Percentiles rank a stretch among this genome's conserved stretches.
phyloP scores from a whole-genome alignment of 2,888 invertebrate genomes.

The Chaetoderma sp. region DNA sequence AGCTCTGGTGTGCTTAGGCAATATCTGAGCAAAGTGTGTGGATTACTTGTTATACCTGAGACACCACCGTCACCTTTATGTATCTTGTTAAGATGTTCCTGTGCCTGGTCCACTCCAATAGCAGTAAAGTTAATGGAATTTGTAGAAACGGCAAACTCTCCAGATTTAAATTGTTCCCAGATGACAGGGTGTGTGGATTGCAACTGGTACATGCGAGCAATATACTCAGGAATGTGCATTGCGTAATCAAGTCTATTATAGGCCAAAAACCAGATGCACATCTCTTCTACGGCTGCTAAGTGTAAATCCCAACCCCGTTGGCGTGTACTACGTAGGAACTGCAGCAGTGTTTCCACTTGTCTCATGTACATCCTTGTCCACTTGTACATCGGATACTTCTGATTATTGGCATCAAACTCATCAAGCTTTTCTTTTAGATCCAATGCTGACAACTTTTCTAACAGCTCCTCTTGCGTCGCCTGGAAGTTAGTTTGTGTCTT shows the following conservation, averaged over 20 bases:
- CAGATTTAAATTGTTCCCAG: neutral
- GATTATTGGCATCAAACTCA: slow-evolving; percentile 8
- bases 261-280: neutral
- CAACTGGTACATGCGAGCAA: neutral
- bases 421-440: neutral
- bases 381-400: slow-evolving; percentile 18
- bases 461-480: neutral
- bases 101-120: neutral
- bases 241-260: neutral
- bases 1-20: too few relatives aligned
- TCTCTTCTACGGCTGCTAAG: neutral
- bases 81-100: too few relatives aligned
- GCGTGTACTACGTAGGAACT: slow-evolving; percentile 17
- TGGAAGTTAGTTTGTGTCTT: neutral
- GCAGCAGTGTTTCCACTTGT: slow-evolving; percentile 18
- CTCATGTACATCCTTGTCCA: slow-evolving; percentile 5
- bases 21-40: too few relatives aligned
- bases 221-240: too few relatives aligned
- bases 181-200: neutral
- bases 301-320: slow-evolving; percentile 20
- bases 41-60: too few relatives aligned
- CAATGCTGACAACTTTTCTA: neutral
- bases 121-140: neutral
- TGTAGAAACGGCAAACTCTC: neutral
- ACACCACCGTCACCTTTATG: too few relatives aligned